Base-by-base conservation (phyloP, 2,888 invertebrate species). In the Lutraria lutraria region DNA sequence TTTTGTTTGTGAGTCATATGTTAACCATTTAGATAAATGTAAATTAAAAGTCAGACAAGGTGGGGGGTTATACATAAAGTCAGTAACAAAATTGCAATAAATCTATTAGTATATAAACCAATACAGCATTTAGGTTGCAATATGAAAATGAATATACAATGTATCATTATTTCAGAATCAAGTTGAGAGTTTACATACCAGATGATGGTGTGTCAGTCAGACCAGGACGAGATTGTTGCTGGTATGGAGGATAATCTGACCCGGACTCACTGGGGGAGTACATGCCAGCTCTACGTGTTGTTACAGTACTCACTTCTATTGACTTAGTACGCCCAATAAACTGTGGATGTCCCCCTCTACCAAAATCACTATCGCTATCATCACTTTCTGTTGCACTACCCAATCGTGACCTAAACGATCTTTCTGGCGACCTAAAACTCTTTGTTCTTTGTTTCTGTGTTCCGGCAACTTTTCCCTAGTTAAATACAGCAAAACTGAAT, bases 131-230 rank as follows among this genome's bases (percentile, higher is more conserved):
- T 10, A 10, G 63, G n/a, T 25, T 13, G 25, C n/a, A 68, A 68
- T 68, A 68, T 68, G 8, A 21, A 21, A 60, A 60, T 21, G n/a
- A n/a, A n/a, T n/a, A n/a, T n/a, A n/a, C n/a, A n/a, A n/a, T n/a
- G n/a, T 8, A 2, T n/a, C 21, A 60, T 2, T 60, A 60, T 4
- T n/a, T 21, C n/a, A 60, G 8, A 19, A 0, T 21, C 21, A 8
- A 60, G 19, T 43, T 43, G 2, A 43, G 8, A 43, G 43, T 8
- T 43, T 86, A 21, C 60, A 2, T 83, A 87, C 87, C 87, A 54
- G 93, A 92, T 12, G 90, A 92, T 8, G 94, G 93, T 76, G 94
- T 93, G 60, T 94, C 93, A 83, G 92, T 88, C 83, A 94, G 86
- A 15, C 93, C 92, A 54, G 83, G 81, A 43, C 91, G 84, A 31